These are phyloP conservation scores for Eutolmus rufibarbis DNA, from an alignment of 2,888 invertebrate species.

Conservation along the genomic window DNA sequence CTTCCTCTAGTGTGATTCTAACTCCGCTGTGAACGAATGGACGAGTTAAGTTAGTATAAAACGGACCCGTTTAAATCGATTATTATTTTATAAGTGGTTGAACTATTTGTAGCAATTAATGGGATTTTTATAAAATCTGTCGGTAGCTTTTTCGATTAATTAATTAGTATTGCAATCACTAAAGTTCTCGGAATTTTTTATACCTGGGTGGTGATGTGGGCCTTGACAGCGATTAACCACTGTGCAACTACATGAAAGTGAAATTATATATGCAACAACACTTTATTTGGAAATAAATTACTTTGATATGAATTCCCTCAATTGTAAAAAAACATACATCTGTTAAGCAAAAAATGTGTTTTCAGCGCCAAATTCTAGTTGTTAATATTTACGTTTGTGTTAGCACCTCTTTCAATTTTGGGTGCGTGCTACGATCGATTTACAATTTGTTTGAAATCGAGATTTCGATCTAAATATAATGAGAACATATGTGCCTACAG, in stretches of 20 bases:
- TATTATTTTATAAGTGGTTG: not conserved
- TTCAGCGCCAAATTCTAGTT: not conserved
- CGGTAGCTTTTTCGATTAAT: not conserved
- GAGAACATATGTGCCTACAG: no score
- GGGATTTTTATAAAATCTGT: not conserved
- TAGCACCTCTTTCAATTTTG: not conserved
- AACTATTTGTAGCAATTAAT: not conserved
- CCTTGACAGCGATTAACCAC: not conserved
- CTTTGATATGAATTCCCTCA: not conserved
- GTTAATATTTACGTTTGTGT: not conserved
- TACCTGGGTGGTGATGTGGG: not conserved
- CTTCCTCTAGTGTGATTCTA: not conserved
- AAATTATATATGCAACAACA: not conserved
- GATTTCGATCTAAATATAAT: no score
- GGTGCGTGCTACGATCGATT: not conserved
- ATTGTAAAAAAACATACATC: not conserved
- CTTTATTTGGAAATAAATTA: no score
- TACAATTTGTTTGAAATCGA: no score
- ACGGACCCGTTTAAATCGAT: not conserved
- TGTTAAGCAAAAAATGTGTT: not conserved
- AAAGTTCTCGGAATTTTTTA: not conserved
- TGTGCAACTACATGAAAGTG: not conserved
- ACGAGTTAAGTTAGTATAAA: not conserved
- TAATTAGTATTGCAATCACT: not conserved
- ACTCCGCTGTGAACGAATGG: not conserved